These are phyloP conservation scores for Cryptocheilus praepositus DNA, from an alignment of 2,888 invertebrate species.

Conservation along the genomic window DNA sequence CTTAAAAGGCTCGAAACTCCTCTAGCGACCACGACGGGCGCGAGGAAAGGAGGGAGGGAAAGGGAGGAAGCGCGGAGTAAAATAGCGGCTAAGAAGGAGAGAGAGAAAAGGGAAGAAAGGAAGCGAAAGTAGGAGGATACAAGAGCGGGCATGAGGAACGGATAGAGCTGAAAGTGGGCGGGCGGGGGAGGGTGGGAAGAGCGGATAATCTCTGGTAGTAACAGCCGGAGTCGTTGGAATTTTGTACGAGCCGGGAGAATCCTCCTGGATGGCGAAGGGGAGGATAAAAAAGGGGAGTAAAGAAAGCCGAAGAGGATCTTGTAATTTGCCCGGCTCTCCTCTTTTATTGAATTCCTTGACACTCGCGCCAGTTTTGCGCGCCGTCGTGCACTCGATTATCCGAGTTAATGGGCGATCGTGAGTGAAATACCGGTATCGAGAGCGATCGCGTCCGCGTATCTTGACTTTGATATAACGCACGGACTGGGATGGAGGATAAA, in stretches of 20 bases:
- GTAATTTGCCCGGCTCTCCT: constrained; percentile 40
- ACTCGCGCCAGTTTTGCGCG: constrained; percentile 3
- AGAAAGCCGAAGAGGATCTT: constrained; percentile 20
- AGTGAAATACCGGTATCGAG: constrained; percentile 18
- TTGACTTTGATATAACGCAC: background rate
- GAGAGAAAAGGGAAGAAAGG: constrained; percentile 28
- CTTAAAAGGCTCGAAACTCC: constrained; percentile 13
- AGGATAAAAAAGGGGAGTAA: constrained; percentile 10
- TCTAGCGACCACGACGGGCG: background rate
- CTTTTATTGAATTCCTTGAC: constrained; percentile 43
- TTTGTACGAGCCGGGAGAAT: constrained; percentile 31
- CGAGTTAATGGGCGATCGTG: constrained; percentile 17
- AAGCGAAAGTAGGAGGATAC: background rate
- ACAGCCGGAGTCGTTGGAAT: constrained; percentile 42
- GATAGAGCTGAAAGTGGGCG: constrained; percentile 1
- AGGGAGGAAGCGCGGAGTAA: background rate
- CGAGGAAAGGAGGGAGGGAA: background rate
- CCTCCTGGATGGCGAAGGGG: constrained; percentile 11
- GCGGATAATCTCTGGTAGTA: constrained; percentile 45
- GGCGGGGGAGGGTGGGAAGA: constrained; percentile 17
- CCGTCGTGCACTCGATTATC: background rate
- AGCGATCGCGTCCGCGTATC: background rate
- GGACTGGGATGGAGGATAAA: background rate
- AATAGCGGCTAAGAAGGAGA: constrained; percentile 9
- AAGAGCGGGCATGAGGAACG: too few relatives aligned